These are phyloP conservation scores for Shargacucullia verbasci DNA, from an alignment of 2,888 invertebrate species.

Conservation along the genomic window DNA sequence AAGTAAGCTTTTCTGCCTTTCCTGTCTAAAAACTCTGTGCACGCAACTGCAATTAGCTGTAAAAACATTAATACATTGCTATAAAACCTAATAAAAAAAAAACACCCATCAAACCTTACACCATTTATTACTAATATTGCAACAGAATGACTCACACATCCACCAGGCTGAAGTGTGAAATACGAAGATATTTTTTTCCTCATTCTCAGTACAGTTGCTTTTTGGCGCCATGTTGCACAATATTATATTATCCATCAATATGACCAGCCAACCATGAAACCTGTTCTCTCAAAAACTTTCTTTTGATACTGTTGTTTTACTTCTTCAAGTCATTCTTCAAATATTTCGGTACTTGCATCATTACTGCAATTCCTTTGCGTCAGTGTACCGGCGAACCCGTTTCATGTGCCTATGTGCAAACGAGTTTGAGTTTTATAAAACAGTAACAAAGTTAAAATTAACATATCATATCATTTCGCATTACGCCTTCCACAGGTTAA, in stretches of 20 bases:
- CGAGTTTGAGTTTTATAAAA: background rate
- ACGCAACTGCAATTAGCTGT: too few relatives aligned
- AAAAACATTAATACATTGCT: too few relatives aligned
- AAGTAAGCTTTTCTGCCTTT: too few relatives aligned
- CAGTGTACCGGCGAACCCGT: background rate
- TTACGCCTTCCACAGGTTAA: too few relatives aligned
- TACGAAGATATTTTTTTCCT: too few relatives aligned
- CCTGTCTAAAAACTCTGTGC: too few relatives aligned
- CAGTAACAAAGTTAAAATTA: background rate
- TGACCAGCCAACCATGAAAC: background rate
- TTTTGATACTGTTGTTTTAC: background rate
- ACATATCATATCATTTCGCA: too few relatives aligned
- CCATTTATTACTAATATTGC: too few relatives aligned
- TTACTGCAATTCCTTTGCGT: slow-evolving; percentile 2
- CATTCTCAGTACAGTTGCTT: background rate
- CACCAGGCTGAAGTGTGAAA: too few relatives aligned
- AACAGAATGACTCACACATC: too few relatives aligned
- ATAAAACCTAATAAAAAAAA: too few relatives aligned
- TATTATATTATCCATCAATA: background rate
- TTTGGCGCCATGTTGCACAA: background rate
- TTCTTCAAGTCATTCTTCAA: background rate
- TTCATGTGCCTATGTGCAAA: background rate
- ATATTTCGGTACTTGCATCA: slow-evolving; percentile 3
- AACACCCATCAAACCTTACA: too few relatives aligned
- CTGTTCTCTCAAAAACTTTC: background rate